Percentiles rank a stretch among this genome's conserved stretches.
phyloP scores from a whole-genome alignment of 2,797 vertebrate species.

The Varecia variegata region DNA sequence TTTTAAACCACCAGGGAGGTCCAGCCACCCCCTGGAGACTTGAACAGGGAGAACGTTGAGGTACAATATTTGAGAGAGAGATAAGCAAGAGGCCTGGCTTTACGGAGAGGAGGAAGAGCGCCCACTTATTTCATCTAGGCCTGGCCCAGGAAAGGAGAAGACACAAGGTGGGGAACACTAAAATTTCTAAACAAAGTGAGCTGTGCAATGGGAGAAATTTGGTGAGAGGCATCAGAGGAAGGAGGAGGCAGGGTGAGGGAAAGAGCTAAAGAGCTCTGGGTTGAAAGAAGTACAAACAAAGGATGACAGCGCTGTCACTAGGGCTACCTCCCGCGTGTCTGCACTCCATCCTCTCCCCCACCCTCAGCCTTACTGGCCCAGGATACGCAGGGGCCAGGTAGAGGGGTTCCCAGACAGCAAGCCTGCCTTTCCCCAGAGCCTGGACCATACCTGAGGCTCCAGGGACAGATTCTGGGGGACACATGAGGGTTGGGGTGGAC shows the following conservation, averaged over 20 bases:
- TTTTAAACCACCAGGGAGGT: background rate
- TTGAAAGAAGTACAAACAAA: background rate
- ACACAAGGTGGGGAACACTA: background rate
- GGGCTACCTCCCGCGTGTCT: background rate
- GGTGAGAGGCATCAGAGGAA: background rate
- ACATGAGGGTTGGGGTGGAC: background rate
- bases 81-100: background rate
- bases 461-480: background rate
- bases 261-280: background rate
- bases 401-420: background rate
- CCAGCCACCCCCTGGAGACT: background rate
- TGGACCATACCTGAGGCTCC: background rate
- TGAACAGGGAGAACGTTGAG: background rate
- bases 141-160: background rate
- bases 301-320: background rate
- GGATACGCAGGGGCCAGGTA: background rate
- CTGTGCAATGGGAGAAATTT: slow-evolving; percentile 11
- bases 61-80: background rate
- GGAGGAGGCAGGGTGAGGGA: background rate
- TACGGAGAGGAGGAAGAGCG: background rate
- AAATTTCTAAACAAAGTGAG: slow-evolving; percentile 60
- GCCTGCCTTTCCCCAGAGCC: background rate
- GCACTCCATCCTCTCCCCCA: background rate
- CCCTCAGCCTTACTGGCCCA: background rate
- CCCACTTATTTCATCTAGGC: background rate